phyloP scores from a whole-genome alignment of 2,888 invertebrate species.

The Agrenia bidenticulata region DNA sequence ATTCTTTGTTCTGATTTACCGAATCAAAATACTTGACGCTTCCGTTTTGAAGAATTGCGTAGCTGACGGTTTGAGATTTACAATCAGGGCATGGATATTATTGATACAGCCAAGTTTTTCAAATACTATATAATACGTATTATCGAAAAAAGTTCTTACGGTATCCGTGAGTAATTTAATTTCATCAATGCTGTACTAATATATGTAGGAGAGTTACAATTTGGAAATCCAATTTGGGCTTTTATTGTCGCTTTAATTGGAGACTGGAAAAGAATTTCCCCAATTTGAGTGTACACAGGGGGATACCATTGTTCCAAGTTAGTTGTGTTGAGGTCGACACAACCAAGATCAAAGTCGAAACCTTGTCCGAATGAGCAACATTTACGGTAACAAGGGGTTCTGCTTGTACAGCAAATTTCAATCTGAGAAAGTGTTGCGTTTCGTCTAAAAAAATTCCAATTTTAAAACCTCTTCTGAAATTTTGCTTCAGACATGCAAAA shows the following conservation, averaged over 20 bases:
- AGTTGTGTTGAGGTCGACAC: neutral
- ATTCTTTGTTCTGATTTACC: neutral
- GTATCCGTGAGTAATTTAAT: neutral
- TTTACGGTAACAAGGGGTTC: slow-evolving; percentile 34
- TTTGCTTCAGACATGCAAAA: too few relatives aligned
- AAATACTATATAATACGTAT: too few relatives aligned
- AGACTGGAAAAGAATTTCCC: neutral
- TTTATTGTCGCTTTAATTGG: neutral
- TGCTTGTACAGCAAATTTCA: slow-evolving; percentile 29
- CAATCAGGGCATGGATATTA: too few relatives aligned
- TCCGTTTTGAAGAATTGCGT: slow-evolving; percentile 22
- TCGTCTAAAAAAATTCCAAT: slow-evolving; percentile 20
- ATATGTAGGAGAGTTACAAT: neutral
- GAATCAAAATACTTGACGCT: slow-evolving; percentile 20
- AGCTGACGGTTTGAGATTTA: too few relatives aligned
- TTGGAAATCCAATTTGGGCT: neutral
- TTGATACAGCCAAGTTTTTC: too few relatives aligned
- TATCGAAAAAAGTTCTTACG: slow-evolving; percentile 10
- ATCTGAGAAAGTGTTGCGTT: slow-evolving; percentile 17
- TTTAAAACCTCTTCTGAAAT: too few relatives aligned
- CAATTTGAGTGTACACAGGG: neutral
- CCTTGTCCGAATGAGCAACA: slow-evolving; percentile 31
- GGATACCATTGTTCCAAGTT: neutral
- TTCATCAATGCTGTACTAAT: slow-evolving; percentile 10
- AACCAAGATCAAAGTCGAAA: slow-evolving; percentile 12